Percentiles rank a stretch among this genome's conserved stretches.
Conservation (phyloP, 2,888 invertebrate species). For the Nomada ruficornis region DNA sequence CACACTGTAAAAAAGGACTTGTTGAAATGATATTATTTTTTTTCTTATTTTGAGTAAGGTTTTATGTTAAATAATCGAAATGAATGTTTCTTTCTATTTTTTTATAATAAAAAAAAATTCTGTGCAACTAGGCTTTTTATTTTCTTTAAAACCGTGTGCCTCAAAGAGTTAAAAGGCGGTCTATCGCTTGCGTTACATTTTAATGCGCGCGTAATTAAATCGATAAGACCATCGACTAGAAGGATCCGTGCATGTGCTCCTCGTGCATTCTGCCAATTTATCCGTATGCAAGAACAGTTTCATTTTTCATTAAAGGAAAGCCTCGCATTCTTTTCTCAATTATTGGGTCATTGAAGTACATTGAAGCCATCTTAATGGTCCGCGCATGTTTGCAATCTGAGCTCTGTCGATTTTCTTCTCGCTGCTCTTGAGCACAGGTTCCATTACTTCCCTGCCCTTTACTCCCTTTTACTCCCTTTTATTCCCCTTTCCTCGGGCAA, state of each 20-base stretch:
- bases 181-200: constrained; percentile 34
- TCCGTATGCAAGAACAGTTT: constrained; percentile 23
- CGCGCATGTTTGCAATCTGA: constrained; percentile 6
- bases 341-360: constrained; percentile 4
- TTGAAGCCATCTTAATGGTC: constrained; percentile 10
- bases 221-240: constrained; percentile 11
- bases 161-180: constrained; percentile 15
- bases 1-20: too few species aligned
- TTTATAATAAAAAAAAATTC: too few species aligned
- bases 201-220: constrained; percentile 48
- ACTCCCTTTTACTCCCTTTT: too few species aligned
- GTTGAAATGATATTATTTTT: too few species aligned
- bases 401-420: not conserved
- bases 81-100: too few species aligned
- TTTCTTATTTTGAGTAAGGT: too few species aligned
- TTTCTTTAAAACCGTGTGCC: too few species aligned
- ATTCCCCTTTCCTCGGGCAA: too few species aligned
- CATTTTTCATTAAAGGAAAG: constrained; percentile 16
- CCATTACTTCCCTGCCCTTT: too few species aligned
- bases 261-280: constrained; percentile 7
- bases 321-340: constrained; percentile 11
- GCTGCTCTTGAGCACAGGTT: not conserved
- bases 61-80: too few species aligned
- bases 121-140: too few species aligned
- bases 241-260: not conserved